A percentile compares a stretch with the other conserved stretches of the same genome.
phyloP scores from a whole-genome alignment of 2,113 vertebrate species.

The Xyliphius kryptos region DNA sequence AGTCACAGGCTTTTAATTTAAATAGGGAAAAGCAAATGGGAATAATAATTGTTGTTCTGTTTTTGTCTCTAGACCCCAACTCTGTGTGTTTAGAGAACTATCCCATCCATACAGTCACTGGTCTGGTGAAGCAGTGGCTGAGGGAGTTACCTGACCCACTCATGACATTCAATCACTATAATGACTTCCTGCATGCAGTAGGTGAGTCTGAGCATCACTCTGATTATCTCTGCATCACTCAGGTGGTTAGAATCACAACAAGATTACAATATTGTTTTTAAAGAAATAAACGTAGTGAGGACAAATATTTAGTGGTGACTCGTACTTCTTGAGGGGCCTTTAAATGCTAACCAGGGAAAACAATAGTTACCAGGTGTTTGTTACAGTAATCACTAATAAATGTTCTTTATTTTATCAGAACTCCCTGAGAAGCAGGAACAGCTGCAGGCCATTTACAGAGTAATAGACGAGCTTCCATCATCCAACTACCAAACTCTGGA shows the following conservation, averaged over 20 bases:
- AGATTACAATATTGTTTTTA: too few species aligned
- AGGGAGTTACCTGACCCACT: slow-evolving; percentile 89
- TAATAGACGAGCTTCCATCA: slow-evolving; percentile 80
- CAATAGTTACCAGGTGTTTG: too few species aligned
- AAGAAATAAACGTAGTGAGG: too few species aligned
- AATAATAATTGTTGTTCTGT: too few species aligned
- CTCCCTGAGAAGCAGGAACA: slow-evolving; percentile 90
- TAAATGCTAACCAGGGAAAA: too few species aligned
- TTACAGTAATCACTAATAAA: neutral
- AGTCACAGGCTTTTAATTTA: too few species aligned
- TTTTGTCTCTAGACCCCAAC: slow-evolving; percentile 65
- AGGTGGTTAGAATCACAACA: too few species aligned
- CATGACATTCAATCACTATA: slow-evolving; percentile 89
- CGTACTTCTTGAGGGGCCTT: too few species aligned
- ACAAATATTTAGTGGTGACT: too few species aligned
- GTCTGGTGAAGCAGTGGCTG: slow-evolving; percentile 93
- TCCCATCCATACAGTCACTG: slow-evolving; percentile 90
- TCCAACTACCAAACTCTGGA: slow-evolving; percentile 83
- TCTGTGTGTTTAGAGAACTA: slow-evolving; percentile 81
- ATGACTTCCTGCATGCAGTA: slow-evolving; percentile 85
- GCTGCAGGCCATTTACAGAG: slow-evolving; percentile 79
- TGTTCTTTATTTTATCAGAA: slow-evolving; percentile 58
- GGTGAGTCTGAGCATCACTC: too few species aligned
- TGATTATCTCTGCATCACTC: too few species aligned
- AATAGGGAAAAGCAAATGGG: too few species aligned